Base-by-base conservation (phyloP, 1,140 invertebrate species). In the Leptonema lineaticorne region DNA sequence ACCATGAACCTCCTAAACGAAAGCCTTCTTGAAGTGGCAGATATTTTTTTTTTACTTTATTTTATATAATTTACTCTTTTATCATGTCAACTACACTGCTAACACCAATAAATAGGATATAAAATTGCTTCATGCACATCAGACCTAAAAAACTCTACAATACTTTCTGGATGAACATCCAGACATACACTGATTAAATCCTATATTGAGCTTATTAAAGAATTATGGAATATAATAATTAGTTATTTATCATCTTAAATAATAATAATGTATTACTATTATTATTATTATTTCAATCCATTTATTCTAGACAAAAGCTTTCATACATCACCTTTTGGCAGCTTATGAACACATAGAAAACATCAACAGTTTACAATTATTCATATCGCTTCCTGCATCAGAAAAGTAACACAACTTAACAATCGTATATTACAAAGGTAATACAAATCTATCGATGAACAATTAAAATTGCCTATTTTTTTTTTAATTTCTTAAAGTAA, bases 91-190 rank as follows among this genome's bases (percentile, higher is more conserved):
- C 71, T 73, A 73, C 68, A 33, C 65, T 41, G 29, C 71, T 73
- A 73, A 73, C 71, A 73, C 65, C 71, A 58, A 73, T 73, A 69
- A 66, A 73, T 73, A 66, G 59, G 59, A 67, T 73, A 73, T 73
- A 69, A 73, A 73, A 73, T 69, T 73, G 71, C 60, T 69, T 69
- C 71, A 73, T 73, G 65, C 71, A 69, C 29, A 68, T 68, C 68
- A 60, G 68, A 60, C 33, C 68, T 73, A 73, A 69, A n/a, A 66
- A 62, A 63, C 14, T 65, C 67, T 72, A 72, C 67, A 60, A 57
- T 69, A 69, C 46, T 68, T 57, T 53, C 68, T 66, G 65, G 53
- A 58, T 64, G 33, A 30, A 58, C n/a, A n/a, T 53, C 65, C 65
- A 60, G 57, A 69, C 64, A 60, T 66, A 69, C 63, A 69, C 30